phyloP scores from a whole-genome alignment of 2,113 vertebrate genomes.

The Sciurus niger region DNA sequence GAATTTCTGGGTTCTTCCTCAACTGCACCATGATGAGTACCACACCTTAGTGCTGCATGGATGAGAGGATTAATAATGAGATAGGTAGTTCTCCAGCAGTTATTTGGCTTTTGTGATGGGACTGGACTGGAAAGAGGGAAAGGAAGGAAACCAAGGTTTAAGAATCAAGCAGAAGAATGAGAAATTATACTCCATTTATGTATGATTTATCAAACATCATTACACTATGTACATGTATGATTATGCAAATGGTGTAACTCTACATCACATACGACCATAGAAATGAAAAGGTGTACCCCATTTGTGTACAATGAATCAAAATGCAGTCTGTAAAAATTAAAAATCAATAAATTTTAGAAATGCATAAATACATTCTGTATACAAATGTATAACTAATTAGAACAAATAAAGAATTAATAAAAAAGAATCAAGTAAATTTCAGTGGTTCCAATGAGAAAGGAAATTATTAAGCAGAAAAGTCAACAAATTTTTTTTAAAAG shows the following conservation, averaged over 20 bases:
- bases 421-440: background rate
- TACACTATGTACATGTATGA: too few relatives aligned
- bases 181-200: too few relatives aligned
- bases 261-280: too few relatives aligned
- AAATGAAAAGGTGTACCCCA: too few relatives aligned
- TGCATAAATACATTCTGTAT: too few relatives aligned
- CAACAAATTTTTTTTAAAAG: background rate
- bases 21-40: background rate
- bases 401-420: too few relatives aligned
- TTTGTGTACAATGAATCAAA: too few relatives aligned
- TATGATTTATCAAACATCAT: too few relatives aligned
- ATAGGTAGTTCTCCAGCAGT: background rate
- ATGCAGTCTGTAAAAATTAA: too few relatives aligned
- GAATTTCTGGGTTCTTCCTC: background rate
- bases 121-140: background rate
- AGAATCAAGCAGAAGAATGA: background rate
- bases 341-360: too few relatives aligned
- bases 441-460: background rate
- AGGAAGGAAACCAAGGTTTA: background rate
- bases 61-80: background rate
- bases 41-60: background rate
- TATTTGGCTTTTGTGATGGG: background rate
- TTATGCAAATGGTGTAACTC: too few relatives aligned
- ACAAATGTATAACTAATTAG: too few relatives aligned
- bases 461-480: constrained; percentile 13